These are phyloP conservation scores for Hyla sarda DNA, from an alignment of 2,113 vertebrate genomes.

Conservation along the genomic window DNA sequence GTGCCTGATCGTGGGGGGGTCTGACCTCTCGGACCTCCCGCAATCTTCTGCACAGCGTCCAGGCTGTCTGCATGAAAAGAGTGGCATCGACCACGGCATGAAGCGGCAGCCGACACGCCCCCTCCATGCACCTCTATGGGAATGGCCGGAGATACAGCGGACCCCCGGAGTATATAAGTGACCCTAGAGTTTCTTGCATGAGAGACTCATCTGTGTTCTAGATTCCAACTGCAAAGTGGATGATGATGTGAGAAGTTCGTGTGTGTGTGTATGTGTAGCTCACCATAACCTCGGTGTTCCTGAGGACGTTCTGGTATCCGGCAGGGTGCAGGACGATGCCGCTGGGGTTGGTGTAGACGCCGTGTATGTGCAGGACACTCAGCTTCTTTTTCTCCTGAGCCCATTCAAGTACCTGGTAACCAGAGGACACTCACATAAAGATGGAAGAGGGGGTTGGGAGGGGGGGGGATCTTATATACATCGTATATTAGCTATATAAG, in stretches of 20 bases:
- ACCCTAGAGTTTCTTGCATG: not conserved
- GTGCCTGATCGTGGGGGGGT: no score
- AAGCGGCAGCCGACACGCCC: no score
- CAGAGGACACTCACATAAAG: constrained; percentile 6
- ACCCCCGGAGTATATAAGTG: not conserved
- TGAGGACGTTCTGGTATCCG: constrained; percentile 93
- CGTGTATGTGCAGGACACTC: constrained; percentile 94
- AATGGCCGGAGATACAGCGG: no score
- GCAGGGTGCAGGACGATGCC: constrained; percentile 95
- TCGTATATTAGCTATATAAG: no score
- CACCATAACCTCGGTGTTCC: constrained; percentile 96
- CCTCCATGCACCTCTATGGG: no score
- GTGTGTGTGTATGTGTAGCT: constrained; percentile 59
- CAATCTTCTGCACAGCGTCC: no score
- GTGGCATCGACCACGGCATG: no score
- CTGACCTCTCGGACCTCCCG: no score
- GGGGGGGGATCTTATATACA: no score
- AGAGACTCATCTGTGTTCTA: not conserved
- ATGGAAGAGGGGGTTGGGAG: not conserved
- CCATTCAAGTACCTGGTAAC: constrained; percentile 90
- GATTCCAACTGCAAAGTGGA: not conserved
- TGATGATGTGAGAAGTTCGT: not conserved
- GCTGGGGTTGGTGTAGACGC: constrained; percentile 94
- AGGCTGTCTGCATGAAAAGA: no score
- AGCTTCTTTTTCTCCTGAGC: constrained; percentile 92